Conservation (phyloP, 2,888 invertebrate species). For the Parapristionchus giblindavisi region DNA sequence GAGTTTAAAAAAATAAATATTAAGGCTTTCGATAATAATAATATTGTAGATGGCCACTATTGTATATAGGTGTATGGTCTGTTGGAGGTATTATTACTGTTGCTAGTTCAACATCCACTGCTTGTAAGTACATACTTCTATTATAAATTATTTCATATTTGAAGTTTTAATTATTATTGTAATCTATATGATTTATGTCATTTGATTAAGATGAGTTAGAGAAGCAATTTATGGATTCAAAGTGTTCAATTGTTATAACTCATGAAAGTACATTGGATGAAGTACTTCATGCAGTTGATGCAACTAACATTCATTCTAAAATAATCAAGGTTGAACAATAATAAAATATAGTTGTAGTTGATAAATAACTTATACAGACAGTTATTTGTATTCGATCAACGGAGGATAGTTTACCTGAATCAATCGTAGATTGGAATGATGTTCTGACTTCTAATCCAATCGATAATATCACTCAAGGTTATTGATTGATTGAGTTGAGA, state of each 20-base stretch:
- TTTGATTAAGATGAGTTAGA: conserved; percentile 16
- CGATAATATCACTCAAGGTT: background rate
- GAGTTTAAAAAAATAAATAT: conserved; percentile 32
- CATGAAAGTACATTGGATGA: conserved; percentile 7
- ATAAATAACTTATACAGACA: too few species aligned
- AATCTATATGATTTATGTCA: too few species aligned
- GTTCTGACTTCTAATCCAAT: conserved; percentile 1
- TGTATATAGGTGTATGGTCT: conserved; percentile 21
- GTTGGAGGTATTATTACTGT: conserved; percentile 59
- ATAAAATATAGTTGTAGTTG: too few species aligned
- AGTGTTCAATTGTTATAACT: conserved; percentile 7
- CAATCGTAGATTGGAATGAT: conserved; percentile 6
- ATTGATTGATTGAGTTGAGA: background rate
- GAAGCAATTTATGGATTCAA: background rate
- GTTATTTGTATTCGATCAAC: conserved; percentile 2
- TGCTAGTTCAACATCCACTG: conserved; percentile 61
- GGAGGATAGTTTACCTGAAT: background rate
- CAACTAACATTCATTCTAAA: too few species aligned
- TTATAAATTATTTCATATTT: too few species aligned
- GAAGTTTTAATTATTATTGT: too few species aligned
- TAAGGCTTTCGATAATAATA: background rate
- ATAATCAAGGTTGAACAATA: too few species aligned
- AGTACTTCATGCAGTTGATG: too few species aligned
- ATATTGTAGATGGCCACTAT: conserved; percentile 21
- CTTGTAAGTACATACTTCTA: too few species aligned